Evolutionary conservation across 2,888 invertebrate genomes (phyloP).

Genomic region (Hyppa rectilinea): DNA sequence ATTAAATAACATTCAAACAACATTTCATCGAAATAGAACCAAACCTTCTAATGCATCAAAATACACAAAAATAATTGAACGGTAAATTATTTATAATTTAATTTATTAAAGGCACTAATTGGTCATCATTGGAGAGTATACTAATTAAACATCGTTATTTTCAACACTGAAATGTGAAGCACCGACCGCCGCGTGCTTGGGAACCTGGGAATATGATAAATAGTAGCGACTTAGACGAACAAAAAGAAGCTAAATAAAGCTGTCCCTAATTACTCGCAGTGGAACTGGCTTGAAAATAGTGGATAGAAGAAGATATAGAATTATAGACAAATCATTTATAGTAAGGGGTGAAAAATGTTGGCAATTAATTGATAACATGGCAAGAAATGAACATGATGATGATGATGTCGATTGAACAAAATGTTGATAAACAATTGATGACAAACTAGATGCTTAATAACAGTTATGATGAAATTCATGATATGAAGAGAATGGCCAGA

Average conservation of each 20-base stretch:
- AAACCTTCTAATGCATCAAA: conserved; percentile 27
- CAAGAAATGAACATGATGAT: too few relatives aligned
- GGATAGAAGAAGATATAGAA: background rate
- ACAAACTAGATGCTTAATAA: background rate
- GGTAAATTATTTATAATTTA: background rate
- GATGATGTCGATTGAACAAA: background rate
- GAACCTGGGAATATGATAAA: background rate
- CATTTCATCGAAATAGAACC: conserved; percentile 28
- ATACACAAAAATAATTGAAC: conserved; percentile 16
- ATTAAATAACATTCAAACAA: conserved; percentile 52
- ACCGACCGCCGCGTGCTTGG: background rate
- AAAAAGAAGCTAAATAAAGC: conserved; percentile 15
- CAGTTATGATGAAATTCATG: background rate
- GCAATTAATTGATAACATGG: too few relatives aligned
- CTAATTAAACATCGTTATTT: background rate
- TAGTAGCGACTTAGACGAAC: conserved; percentile 4
- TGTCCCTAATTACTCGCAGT: background rate
- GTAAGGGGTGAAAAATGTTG: too few relatives aligned
- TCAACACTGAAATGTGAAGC: conserved; percentile 1
- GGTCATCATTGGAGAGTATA: background rate
- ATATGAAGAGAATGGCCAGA: background rate
- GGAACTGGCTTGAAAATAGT: background rate
- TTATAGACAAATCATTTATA: too few relatives aligned
- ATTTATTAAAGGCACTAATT: conserved; percentile 8
- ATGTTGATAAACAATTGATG: background rate